A percentile compares a stretch with the other conserved stretches of the same genome.
Conservation (phyloP, 1,140 invertebrate species). For the Listronotus bonariensis region DNA sequence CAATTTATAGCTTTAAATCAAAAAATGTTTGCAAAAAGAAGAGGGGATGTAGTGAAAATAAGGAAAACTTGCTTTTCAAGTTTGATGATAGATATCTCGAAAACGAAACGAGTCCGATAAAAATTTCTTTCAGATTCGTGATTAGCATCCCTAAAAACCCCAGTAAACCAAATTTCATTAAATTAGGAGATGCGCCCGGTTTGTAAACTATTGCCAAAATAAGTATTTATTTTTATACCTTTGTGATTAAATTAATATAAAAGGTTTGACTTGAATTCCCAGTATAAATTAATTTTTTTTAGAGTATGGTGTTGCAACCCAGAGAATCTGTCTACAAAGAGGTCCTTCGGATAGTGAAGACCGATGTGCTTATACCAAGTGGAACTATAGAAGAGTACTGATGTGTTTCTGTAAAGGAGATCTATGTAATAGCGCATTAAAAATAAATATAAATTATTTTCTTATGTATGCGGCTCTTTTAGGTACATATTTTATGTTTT, state of each 20-base stretch:
- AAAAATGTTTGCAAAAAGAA: no score
- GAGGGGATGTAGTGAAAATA: no score
- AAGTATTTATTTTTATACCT: background rate
- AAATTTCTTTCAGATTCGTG: no score
- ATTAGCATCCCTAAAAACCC: no score
- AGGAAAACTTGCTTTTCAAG: no score
- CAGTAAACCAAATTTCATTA: no score
- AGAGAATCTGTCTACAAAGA: constrained; percentile 83
- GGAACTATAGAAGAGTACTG: constrained; percentile 78
- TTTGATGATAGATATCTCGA: no score
- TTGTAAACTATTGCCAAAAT: no score
- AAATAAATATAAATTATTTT: constrained; percentile 13
- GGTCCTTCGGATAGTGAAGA: constrained; percentile 87
- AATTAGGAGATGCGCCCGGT: no score
- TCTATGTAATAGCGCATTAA: constrained; percentile 70
- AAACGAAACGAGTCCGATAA: no score
- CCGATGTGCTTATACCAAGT: constrained; percentile 81
- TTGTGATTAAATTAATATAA: background rate
- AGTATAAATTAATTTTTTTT: constrained; percentile 45
- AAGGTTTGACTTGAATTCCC: background rate
- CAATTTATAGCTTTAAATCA: no score
- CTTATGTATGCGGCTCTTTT: constrained; percentile 12
- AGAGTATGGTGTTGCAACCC: constrained; percentile 87
- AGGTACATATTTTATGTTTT: constrained; percentile 27
- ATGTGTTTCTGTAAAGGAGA: constrained; percentile 94